These are phyloP conservation scores for Stratiolaelaps scimitus DNA, from an alignment of 1,140 invertebrate species.

Conservation along the genomic window DNA sequence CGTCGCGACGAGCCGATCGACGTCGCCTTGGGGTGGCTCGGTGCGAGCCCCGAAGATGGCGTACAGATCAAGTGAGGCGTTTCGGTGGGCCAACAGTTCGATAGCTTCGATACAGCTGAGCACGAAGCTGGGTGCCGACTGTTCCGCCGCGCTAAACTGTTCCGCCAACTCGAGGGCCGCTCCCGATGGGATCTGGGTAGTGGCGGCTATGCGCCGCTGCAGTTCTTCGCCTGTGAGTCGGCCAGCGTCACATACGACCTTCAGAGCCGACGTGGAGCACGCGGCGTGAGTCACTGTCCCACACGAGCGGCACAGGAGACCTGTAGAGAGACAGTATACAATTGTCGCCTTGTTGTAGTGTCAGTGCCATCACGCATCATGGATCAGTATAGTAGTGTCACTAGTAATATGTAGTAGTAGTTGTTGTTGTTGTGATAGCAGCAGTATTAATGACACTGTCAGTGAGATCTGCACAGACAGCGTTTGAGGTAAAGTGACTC, in stretches of 20 bases:
- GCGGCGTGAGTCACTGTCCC: slow-evolving; percentile 9
- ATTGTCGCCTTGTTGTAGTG: not conserved
- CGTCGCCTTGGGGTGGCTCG: slow-evolving; percentile 2
- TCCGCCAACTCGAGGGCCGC: slow-evolving; percentile 1
- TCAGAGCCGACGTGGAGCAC: not conserved
- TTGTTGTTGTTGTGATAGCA: no score
- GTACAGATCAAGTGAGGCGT: slow-evolving; percentile 15
- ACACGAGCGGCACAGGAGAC: slow-evolving; percentile 7
- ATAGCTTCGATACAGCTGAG: slow-evolving; percentile 16
- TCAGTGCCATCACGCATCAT: no score
- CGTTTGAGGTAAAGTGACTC: no score
- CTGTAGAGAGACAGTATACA: not conserved
- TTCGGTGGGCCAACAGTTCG: slow-evolving; percentile 20
- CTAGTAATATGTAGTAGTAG: no score
- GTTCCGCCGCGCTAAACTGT: slow-evolving; percentile 16
- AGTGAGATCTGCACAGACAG: no score
- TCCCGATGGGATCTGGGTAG: not conserved
- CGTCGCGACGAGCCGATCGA: slow-evolving; percentile 6
- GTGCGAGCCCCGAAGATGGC: slow-evolving; percentile 14
- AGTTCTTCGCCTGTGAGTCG: not conserved
- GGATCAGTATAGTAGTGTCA: no score
- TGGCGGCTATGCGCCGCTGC: slow-evolving; percentile 1
- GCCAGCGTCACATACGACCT: not conserved
- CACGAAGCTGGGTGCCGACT: slow-evolving; percentile 6
- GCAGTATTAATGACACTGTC: no score